Base-by-base conservation (phyloP, 2,888 invertebrate genomes). In the Hypena proboscidalis region DNA sequence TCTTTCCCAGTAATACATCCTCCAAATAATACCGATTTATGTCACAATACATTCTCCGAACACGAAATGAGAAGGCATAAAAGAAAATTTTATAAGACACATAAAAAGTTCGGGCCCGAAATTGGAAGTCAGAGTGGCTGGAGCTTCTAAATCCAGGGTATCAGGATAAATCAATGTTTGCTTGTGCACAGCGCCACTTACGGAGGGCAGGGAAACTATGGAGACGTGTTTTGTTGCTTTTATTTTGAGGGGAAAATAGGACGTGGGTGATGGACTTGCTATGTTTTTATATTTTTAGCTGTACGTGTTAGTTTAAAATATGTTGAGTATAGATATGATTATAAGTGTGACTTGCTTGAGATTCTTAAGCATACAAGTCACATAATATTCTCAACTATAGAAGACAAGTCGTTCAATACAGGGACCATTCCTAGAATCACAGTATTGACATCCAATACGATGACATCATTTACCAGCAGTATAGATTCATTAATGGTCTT, bases 161-260 rank as follows among this genome's bases (percentile, higher is more conserved):
- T 89, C 88, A 87, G 83, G 85, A 90, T 90, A 90, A 89, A 90
- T 90, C 90, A 90, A 89, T 90, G 90, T 89, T 87, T 83, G 84
- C 81, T 76, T 75, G 76, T 69, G 70, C 70, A 68, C 81, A 86
- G 83, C 71, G 84, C 80, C 85, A 85, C 82, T 85, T 85, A 83
- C 70, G 65, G 58, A 13, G 44, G 68, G 32, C 67, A 56, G n/a
- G 58, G 40, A 49, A 51, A 31, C 33, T 31, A 66, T 83, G 59
- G 85, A 84, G 86, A 39, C 44, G 69, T 15, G 33, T 27, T 27
- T 19, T 25, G 19, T 40, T 36, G 14, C 7, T 5, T 2, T 25
- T 5, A 6, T 2, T 9, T 14, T 8, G 19, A 35, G 23, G 11
- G 23, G n/a, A 4, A 13, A 11, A 8, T 5, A 9, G 3, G 5